phyloP scores from a whole-genome alignment of 2,888 invertebrate genomes.

The Cerastis rubricosa region DNA sequence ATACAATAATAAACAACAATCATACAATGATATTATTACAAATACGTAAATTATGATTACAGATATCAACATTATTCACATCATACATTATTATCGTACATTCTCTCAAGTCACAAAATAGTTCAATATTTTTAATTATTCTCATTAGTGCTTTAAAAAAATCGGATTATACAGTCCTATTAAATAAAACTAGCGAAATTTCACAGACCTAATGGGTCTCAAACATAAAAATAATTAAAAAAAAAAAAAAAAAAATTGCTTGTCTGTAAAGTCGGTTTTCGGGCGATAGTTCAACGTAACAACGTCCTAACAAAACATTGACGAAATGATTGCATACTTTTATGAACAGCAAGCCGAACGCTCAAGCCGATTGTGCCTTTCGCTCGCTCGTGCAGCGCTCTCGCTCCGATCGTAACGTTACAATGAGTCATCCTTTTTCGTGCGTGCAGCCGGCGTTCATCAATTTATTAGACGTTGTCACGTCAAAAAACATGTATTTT shows the following conservation, averaged over 20 bases:
- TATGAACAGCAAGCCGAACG: too few relatives aligned
- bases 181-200: not conserved
- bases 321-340: too few relatives aligned
- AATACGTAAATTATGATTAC: slow-evolving; percentile 60
- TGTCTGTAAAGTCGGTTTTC: too few relatives aligned
- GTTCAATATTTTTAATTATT: slow-evolving; percentile 31
- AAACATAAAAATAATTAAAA: not conserved
- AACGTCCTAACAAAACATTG: too few relatives aligned
- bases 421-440: too few relatives aligned
- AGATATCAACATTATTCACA: slow-evolving; percentile 44
- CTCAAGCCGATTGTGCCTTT: too few relatives aligned
- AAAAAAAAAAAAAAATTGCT: not conserved
- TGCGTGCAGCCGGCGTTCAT: too few relatives aligned
- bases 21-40: slow-evolving; percentile 58
- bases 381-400: too few relatives aligned
- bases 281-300: too few relatives aligned
- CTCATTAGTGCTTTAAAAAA: slow-evolving; percentile 6
- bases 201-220: not conserved
- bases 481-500: too few relatives aligned
- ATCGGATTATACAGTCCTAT: not conserved
- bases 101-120: slow-evolving; percentile 13
- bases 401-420: too few relatives aligned
- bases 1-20: slow-evolving; percentile 63
- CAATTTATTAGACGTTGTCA: too few relatives aligned
- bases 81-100: slow-evolving; percentile 29